Evolutionary conservation across 1,140 invertebrate species (phyloP).

Genomic region (Diabrotica undecimpunctata): DNA sequence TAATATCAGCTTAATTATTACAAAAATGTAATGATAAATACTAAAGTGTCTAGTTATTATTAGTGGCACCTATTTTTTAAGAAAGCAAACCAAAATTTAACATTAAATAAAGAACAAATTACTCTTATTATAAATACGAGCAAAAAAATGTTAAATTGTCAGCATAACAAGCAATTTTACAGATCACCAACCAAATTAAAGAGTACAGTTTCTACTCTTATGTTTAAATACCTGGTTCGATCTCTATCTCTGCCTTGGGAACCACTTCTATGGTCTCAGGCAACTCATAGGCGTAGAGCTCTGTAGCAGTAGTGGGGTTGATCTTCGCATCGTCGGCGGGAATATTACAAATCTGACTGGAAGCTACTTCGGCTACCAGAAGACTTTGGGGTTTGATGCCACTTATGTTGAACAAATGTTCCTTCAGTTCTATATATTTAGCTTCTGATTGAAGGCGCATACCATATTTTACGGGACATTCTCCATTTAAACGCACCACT

Average conservation of each 20-base stretch:
- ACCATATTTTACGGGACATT: slow-evolving; percentile 77
- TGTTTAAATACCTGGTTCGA: slow-evolving; percentile 26
- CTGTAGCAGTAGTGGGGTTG: slow-evolving; percentile 40
- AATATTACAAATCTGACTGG: slow-evolving; percentile 54
- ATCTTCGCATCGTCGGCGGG: slow-evolving; percentile 38
- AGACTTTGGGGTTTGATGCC: slow-evolving; percentile 59
- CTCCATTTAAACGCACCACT: slow-evolving; percentile 74
- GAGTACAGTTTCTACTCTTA: not conserved
- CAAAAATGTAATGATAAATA: too few relatives aligned
- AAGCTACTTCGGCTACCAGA: slow-evolving; percentile 66
- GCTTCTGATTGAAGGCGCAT: slow-evolving; percentile 76
- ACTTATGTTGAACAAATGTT: slow-evolving; percentile 63
- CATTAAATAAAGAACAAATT: too few relatives aligned
- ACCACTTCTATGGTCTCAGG: slow-evolving; percentile 31
- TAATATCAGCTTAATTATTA: too few relatives aligned
- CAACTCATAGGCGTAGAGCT: slow-evolving; percentile 52
- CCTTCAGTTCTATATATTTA: slow-evolving; percentile 69
- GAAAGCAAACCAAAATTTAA: too few relatives aligned
- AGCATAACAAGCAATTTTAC: too few relatives aligned
- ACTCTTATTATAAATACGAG: too few relatives aligned
- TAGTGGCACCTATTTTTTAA: too few relatives aligned
- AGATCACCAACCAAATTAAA: too few relatives aligned
- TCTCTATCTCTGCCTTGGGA: slow-evolving; percentile 20
- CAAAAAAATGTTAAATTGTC: too few relatives aligned
- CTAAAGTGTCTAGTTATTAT: too few relatives aligned